A percentile compares a stretch with the other conserved stretches of the same genome.
Conservation (phyloP, 2,888 invertebrate species). For the Orthosia gracilis region DNA sequence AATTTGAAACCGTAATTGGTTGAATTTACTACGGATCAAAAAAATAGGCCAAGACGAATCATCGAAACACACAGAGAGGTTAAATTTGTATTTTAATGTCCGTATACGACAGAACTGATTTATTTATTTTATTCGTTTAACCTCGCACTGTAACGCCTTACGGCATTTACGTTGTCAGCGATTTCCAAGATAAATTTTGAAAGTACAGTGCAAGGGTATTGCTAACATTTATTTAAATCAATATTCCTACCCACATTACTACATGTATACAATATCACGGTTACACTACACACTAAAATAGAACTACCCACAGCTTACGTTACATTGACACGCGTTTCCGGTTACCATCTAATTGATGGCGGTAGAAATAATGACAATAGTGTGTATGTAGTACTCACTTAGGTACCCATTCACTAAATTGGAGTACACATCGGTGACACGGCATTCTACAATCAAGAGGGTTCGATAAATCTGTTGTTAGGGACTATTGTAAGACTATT, state of each 20-base stretch:
- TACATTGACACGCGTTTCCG: not conserved
- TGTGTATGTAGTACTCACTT: not conserved
- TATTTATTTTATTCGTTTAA: no score
- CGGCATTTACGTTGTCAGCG: no score
- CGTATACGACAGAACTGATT: no score
- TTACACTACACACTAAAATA: not conserved
- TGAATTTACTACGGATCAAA: no score
- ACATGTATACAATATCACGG: not conserved
- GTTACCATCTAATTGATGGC: constrained; percentile 25
- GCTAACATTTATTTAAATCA: not conserved
- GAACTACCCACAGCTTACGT: not conserved
- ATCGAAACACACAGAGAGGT: no score
- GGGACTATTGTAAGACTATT: not conserved
- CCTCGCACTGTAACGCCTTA: no score
- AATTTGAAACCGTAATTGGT: no score
- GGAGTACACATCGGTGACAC: constrained; percentile 29
- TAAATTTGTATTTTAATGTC: no score
- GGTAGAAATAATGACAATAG: constrained; percentile 2
- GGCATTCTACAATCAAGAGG: constrained; percentile 41
- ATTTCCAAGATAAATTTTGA: no score
- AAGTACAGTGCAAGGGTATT: not conserved
- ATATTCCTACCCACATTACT: not conserved
- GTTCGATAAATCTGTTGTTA: constrained; percentile 1
- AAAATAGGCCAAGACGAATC: no score
- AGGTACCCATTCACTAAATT: not conserved